Evolutionary conservation across 2,888 invertebrate genomes (phyloP).

Genomic region (Didymodactylos carnosus): DNA sequence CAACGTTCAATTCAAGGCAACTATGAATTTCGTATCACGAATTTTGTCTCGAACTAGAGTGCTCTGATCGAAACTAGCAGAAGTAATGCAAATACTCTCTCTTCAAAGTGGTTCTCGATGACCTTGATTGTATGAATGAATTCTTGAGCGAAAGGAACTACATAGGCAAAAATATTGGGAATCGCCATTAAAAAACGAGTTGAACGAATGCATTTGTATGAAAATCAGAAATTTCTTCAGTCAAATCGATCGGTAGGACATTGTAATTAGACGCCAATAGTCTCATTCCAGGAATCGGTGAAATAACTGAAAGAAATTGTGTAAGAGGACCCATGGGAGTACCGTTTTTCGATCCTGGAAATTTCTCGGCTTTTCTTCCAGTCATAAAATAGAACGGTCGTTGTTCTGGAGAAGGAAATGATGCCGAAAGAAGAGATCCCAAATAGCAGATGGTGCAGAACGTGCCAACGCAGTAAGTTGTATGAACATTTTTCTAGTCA

Average conservation of each 20-base stretch:
- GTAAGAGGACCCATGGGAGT: not conserved
- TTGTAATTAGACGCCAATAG: not conserved
- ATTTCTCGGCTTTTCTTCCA: no score
- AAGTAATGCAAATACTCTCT: not conserved
- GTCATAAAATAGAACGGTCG: no score
- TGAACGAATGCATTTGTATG: not conserved
- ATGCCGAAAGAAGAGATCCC: no score
- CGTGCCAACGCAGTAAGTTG: no score
- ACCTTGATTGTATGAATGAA: not conserved
- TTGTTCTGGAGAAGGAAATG: no score
- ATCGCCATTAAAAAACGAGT: not conserved
- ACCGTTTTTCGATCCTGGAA: no score
- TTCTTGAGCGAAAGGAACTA: not conserved
- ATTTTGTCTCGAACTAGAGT: not conserved
- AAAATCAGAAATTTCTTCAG: not conserved
- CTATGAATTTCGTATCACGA: not conserved
- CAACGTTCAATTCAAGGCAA: not conserved
- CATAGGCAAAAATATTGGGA: not conserved
- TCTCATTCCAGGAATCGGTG: not conserved
- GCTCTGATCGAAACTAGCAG: not conserved
- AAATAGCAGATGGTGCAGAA: no score
- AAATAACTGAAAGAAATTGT: not conserved
- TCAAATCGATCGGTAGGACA: not conserved
- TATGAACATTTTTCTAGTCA: no score
- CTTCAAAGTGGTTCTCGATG: not conserved